Conservation (phyloP, 2,797 vertebrate species). For the Zalophus californianus region DNA sequence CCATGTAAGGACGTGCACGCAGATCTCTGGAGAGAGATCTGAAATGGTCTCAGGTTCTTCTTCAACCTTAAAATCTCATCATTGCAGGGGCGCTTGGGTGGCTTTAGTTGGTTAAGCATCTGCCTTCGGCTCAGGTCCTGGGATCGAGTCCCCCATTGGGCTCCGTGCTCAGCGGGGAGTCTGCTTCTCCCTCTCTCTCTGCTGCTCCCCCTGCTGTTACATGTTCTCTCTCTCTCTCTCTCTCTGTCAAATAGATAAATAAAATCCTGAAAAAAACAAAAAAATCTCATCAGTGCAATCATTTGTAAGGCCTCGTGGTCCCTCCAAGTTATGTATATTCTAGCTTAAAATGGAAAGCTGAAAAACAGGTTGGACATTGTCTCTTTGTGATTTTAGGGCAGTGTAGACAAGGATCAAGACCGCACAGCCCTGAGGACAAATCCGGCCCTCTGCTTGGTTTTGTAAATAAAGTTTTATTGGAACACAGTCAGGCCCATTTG, state of each 20-base stretch:
- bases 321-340: not conserved
- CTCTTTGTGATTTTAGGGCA: not conserved
- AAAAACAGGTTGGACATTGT: not conserved
- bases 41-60: not conserved
- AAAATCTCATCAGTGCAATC: not conserved
- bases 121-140: too few species aligned
- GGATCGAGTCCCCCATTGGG: too few species aligned
- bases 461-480: constrained; percentile 35
- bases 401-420: not conserved
- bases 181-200: too few species aligned
- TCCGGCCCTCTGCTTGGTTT: not conserved
- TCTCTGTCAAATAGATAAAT: too few species aligned
- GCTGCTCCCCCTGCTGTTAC: too few species aligned
- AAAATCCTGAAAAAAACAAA: too few species aligned
- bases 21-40: fast-evolving
- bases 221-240: too few species aligned
- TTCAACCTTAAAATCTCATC: not conserved
- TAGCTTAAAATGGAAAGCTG: not conserved
- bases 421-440: not conserved
- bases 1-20: fast-evolving
- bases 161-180: too few species aligned
- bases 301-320: not conserved
- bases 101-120: too few species aligned
- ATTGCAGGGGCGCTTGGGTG: too few species aligned
- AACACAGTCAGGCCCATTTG: not conserved